Base-by-base conservation (phyloP, 1,140 invertebrate genomes). In the Drosophila saltans region DNA sequence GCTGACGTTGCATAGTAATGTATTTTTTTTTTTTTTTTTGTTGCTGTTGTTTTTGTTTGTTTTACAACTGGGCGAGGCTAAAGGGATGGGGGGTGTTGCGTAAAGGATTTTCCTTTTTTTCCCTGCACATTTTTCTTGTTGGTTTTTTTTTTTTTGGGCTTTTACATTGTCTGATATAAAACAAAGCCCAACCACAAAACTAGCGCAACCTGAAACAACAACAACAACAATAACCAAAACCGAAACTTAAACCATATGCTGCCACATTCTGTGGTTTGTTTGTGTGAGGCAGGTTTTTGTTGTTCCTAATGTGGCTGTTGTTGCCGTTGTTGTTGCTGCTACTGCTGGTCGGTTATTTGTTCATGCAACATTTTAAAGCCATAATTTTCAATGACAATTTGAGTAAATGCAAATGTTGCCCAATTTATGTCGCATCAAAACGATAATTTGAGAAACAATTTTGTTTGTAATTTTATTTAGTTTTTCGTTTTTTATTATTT, bases 171-270 rank as follows among this genome's bases (percentile, higher is more conserved):
- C 77, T 83, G 76, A 43, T 66, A 40, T 57, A 78, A 75, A 88
- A 88, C 84, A 88, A 88, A 77, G 77, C 55, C 73, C 57, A 77
- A 89, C 83, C 83, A 69, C 83, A 89, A 65, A 88, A 89, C 76
- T 88, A 78, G 83, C 66, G 70, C 73, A 88, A 74, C 80, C 45
- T 52, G 45, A 83, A 89, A 88, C 75, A 75, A 77, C 72, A 48
- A 56, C 36, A 48, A 28, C 43, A 48, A 69, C 61, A 77, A 77
- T 77, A 81, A 73, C 72, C 78, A 11, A 67, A 36, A 69, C 61
- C 61, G 36, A n/a, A 72, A 64, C 73, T 66, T 30, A 43, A 55
- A 75, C 48, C 78, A 89, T 89, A 89, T 88, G 84, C 83, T 88
- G 84, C 83, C 80, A 69, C 84, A 88, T 67, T 79, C 58, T 86